Conservation (phyloP, 2,888 invertebrate genomes). For the Seira ritae region DNA sequence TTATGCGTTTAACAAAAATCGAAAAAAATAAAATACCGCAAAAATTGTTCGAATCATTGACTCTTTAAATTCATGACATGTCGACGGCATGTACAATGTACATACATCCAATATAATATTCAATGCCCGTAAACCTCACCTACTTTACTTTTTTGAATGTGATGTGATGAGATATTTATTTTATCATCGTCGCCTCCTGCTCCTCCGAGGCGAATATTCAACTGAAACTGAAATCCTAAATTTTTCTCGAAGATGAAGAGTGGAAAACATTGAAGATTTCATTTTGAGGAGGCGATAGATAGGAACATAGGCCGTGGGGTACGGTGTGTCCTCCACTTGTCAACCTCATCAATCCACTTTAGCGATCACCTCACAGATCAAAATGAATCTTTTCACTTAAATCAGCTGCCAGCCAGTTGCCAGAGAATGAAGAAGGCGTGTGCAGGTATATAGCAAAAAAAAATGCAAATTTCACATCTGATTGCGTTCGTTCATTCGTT, state of each 20-base stretch:
- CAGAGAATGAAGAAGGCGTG: constrained; percentile 45
- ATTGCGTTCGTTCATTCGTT: not conserved
- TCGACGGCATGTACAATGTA: too few species aligned
- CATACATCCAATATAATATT: too few species aligned
- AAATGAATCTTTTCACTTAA: too few species aligned
- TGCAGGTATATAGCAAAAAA: constrained; percentile 25
- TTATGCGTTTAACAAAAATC: too few species aligned
- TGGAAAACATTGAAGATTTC: constrained; percentile 18
- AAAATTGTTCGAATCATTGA: too few species aligned
- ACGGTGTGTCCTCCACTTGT: constrained; percentile 9
- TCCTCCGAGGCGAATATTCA: not conserved
- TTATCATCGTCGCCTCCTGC: too few species aligned
- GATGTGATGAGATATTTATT: not conserved
- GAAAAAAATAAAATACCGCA: too few species aligned
- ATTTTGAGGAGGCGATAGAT: constrained; percentile 8
- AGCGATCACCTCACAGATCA: too few species aligned
- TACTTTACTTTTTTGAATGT: constrained; percentile 43
- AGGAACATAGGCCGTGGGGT: not conserved
- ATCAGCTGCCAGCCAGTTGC: constrained; percentile 46
- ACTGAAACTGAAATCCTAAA: not conserved
- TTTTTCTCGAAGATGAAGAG: constrained; percentile 22
- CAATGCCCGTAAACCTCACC: constrained; percentile 49
- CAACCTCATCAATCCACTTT: too few species aligned
- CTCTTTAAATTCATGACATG: too few species aligned
- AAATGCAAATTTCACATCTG: constrained; percentile 10